A percentile compares a stretch with the other conserved stretches of the same genome.
These are phyloP conservation scores for Drosophila micromelanica DNA, from an alignment of 1,140 invertebrate genomes.

Conservation along the genomic window DNA sequence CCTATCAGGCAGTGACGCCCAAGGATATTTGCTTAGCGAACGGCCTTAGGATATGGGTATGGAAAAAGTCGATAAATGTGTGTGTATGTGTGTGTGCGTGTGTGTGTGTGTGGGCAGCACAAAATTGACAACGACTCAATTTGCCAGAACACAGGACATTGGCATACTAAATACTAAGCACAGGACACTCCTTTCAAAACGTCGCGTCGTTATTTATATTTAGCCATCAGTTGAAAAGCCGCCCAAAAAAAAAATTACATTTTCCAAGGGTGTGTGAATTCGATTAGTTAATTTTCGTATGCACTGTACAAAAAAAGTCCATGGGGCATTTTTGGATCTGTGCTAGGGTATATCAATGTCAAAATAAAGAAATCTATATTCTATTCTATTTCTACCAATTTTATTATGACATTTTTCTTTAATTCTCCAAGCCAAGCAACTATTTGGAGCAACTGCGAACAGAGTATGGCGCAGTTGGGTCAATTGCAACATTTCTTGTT, in stretches of 20 bases:
- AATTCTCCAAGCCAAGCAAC: too few relatives aligned
- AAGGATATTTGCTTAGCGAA: slow-evolving; percentile 60
- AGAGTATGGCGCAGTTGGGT: too few relatives aligned
- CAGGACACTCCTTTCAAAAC: slow-evolving; percentile 29
- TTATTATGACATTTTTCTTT: too few relatives aligned
- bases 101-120: neutral
- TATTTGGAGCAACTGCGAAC: too few relatives aligned
- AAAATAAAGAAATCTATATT: too few relatives aligned
- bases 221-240: slow-evolving; percentile 2
- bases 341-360: too few relatives aligned
- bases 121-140: slow-evolving; percentile 54
- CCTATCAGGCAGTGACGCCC: slow-evolving; percentile 37
- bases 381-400: too few relatives aligned
- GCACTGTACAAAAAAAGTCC: too few relatives aligned
- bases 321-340: too few relatives aligned
- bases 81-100: neutral
- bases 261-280: slow-evolving; percentile 32
- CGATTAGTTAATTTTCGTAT: slow-evolving; percentile 45
- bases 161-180: slow-evolving; percentile 16
- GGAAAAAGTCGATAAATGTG: slow-evolving; percentile 45
- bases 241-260: neutral
- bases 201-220: slow-evolving; percentile 48
- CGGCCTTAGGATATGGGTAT: neutral
- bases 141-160: slow-evolving; percentile 16
- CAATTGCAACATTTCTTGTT: too few relatives aligned